Percentiles rank a stretch among this genome's conserved stretches.
Conservation (phyloP, 2,113 vertebrate genomes). For the Noctilio leporinus region DNA sequence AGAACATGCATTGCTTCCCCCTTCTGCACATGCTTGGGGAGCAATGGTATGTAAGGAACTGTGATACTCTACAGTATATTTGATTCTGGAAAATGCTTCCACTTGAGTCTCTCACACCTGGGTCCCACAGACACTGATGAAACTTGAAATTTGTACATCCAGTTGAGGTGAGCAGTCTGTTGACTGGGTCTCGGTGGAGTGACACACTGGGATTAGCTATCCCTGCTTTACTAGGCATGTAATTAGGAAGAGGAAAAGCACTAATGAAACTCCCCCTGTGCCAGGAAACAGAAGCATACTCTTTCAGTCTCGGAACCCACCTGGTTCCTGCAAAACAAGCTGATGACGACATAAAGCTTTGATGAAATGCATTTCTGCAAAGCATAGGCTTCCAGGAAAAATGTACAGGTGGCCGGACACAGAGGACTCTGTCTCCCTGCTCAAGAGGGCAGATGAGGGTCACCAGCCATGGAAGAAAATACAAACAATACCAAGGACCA, state of each 20-base stretch:
- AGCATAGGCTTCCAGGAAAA: background rate
- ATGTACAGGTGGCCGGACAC: background rate
- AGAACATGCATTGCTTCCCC: background rate
- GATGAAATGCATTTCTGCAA: background rate
- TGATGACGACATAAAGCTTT: background rate
- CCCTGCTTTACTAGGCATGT: background rate
- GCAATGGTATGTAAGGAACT: background rate
- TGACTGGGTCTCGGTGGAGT: background rate
- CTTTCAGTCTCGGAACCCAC: background rate
- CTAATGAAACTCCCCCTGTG: slow-evolving; percentile 3
- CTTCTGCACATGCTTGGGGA: background rate
- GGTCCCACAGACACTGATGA: background rate
- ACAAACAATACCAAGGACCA: background rate
- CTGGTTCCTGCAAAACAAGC: slow-evolving; percentile 62
- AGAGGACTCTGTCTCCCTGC: background rate
- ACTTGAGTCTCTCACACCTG: background rate
- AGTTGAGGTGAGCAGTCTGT: background rate
- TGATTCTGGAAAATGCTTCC: background rate
- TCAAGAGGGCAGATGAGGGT: accelerated
- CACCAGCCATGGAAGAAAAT: background rate
- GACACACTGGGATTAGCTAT: background rate
- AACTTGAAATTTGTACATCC: background rate
- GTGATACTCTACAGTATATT: background rate
- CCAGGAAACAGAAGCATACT: slow-evolving; percentile 31
- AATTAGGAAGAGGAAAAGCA: slow-evolving; percentile 54